Conservation (phyloP, 2,888 invertebrate species). For the Unio delphinus region DNA sequence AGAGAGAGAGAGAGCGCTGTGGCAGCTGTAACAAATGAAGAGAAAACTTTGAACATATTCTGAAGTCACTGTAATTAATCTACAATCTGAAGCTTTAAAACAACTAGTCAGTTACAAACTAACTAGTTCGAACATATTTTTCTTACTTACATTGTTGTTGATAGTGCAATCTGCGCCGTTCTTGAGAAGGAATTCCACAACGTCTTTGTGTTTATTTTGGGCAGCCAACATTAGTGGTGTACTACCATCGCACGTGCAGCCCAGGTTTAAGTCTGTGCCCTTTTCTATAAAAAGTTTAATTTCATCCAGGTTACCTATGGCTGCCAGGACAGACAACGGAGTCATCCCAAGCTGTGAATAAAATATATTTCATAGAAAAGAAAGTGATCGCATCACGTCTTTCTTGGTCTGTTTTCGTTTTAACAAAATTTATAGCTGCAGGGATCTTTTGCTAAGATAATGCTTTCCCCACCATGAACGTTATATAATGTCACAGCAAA, state of each 20-base stretch:
- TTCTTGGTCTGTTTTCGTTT: too few species aligned
- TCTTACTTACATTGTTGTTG: constrained; percentile 41
- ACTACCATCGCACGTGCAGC: constrained; percentile 42
- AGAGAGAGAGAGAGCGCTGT: too few species aligned
- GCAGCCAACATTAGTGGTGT: constrained; percentile 56
- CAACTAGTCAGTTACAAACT: too few species aligned
- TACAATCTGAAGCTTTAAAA: too few species aligned
- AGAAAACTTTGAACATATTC: too few species aligned
- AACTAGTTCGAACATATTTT: neutral
- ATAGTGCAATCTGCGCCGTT: constrained; percentile 45
- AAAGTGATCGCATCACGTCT: too few species aligned
- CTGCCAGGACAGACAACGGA: constrained; percentile 32
- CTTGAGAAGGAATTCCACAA: constrained; percentile 52
- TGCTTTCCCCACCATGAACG: too few species aligned
- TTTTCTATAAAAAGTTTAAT: constrained; percentile 40
- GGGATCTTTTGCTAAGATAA: too few species aligned
- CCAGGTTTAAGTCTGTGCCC: constrained; percentile 33
- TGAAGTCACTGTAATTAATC: too few species aligned
- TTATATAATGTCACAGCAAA: too few species aligned
- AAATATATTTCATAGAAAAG: neutral
- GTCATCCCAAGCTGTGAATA: constrained; percentile 24
- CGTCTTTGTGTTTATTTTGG: constrained; percentile 43
- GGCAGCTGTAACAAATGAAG: too few species aligned
- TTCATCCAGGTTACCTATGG: constrained; percentile 45
- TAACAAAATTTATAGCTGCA: too few species aligned